A percentile compares a stretch with the other conserved stretches of the same genome.
These are phyloP conservation scores for Tragulus kanchil DNA, from an alignment of 2,113 vertebrate species.

Conservation along the genomic window DNA sequence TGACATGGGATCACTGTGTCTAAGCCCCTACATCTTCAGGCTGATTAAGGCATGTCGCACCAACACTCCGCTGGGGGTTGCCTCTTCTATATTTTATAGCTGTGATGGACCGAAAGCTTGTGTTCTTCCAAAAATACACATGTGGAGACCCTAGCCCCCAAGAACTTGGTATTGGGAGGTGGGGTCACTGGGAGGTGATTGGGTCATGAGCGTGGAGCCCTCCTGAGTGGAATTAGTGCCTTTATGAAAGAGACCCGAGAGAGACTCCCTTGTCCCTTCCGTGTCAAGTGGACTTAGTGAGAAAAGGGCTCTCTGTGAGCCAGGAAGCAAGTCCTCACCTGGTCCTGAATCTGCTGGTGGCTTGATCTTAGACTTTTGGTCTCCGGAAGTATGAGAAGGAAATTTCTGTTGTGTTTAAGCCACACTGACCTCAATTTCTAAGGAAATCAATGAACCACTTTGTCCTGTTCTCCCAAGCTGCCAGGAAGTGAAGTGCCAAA, in stretches of 20 bases:
- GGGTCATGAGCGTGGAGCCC: background rate
- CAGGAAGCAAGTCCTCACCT: background rate
- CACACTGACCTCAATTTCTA: background rate
- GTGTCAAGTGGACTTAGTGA: background rate
- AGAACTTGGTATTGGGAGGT: background rate
- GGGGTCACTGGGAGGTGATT: background rate
- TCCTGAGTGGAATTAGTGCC: background rate
- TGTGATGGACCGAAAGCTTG: too few species aligned
- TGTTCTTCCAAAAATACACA: too few species aligned
- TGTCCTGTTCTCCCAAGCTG: background rate
- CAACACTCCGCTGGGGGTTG: too few species aligned
- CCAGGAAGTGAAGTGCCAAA: background rate
- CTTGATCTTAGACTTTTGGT: background rate
- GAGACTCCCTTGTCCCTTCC: background rate
- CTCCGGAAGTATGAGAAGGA: background rate
- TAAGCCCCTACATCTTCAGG: too few species aligned
- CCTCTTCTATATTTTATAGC: too few species aligned
- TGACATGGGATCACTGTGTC: too few species aligned
- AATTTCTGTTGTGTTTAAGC: background rate
- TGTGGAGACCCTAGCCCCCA: too few species aligned
- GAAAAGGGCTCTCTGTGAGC: background rate
- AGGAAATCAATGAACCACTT: background rate
- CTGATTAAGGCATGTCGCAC: too few species aligned
- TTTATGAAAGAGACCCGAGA: background rate
- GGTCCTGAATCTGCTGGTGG: background rate